Base-by-base conservation (phyloP, 1,140 invertebrate species). In the Papilio polytes region DNA sequence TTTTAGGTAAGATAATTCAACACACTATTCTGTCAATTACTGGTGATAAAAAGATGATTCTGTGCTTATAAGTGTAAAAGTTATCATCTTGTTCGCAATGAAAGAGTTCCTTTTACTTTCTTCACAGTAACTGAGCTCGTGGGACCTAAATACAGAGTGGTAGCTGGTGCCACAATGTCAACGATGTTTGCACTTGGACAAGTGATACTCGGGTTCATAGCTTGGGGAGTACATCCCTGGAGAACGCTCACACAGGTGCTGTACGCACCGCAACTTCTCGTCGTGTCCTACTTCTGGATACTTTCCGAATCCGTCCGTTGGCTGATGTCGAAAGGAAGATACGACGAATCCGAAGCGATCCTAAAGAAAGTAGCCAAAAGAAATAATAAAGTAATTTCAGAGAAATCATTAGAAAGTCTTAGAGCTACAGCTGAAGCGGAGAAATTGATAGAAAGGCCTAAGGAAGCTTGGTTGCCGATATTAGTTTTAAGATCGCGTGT, bases 281-380 rank as follows among this genome's bases (percentile, higher is more conserved):
- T 97, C 12, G 89, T 98, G 8, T 90, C 95, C 1, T 96, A 97
- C 85, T 96, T 96, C 77, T 96, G 96, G 94, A 94, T 97, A 46
- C 87, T 97, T 2, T 96, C 96, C 0, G 97, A 97, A 91, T 97
- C 97, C 36, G 95, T 97, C n/a, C 94, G 97, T 81, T 98, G 98
- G 98, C 94, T 98, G 2, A 91, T 98, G 84, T 97, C 97, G 18
- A 97, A 97, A 81, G 91, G 93, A 8, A 87, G 90, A 2, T 94
- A 91, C 56, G 95, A 97, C 4, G 96, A 97, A 83, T 96, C 97
- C 10, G 96, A 96, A 81, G 86, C 89, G 13, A 96, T 97, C 53
- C 88, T 97, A 0, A 94, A 95, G 8, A 96, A 96, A 87, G 96
- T 96, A 2, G 97, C 97, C 0, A 96, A 95, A 83, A 95, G 96